A percentile compares a stretch with the other conserved stretches of the same genome.
Conservation (phyloP, 2,113 vertebrate species). For the Hepsetus odoe region DNA sequence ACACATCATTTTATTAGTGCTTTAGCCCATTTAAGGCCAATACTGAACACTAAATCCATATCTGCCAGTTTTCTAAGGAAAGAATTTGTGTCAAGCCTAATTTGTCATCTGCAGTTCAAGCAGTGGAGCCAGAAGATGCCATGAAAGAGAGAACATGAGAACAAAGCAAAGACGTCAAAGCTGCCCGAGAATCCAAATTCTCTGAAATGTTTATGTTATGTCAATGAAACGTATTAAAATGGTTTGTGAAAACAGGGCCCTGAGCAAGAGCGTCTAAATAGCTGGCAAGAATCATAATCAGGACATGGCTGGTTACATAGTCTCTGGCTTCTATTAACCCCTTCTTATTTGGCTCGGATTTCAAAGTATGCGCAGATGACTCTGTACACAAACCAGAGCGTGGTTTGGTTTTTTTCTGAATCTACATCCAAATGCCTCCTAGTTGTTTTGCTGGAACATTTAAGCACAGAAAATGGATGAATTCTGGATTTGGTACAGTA, state of each 20-base stretch:
- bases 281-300: slow-evolving; percentile 33
- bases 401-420: not conserved
- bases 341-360: slow-evolving; percentile 39
- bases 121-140: not conserved
- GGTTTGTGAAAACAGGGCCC: not conserved
- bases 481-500: not conserved
- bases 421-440: slow-evolving; percentile 5
- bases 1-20: too few relatives aligned
- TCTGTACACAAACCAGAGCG: not conserved
- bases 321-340: slow-evolving; percentile 37
- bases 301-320: slow-evolving; percentile 8
- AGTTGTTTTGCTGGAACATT: not conserved
- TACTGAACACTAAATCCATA: not conserved
- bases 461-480: not conserved
- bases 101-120: not conserved
- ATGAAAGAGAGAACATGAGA: not conserved
- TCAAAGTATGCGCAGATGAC: slow-evolving; percentile 20
- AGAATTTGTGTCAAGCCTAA: not conserved
- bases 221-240: slow-evolving; percentile 1
- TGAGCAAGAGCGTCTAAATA: not conserved
- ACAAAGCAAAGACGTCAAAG: slow-evolving; percentile 16
- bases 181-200: not conserved
- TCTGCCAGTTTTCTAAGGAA: too few relatives aligned
- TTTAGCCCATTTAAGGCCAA: too few relatives aligned
- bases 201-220: not conserved